Evolutionary conservation across 2,888 invertebrate species (phyloP).

Genomic region (Meliscaeva auricollis): DNA sequence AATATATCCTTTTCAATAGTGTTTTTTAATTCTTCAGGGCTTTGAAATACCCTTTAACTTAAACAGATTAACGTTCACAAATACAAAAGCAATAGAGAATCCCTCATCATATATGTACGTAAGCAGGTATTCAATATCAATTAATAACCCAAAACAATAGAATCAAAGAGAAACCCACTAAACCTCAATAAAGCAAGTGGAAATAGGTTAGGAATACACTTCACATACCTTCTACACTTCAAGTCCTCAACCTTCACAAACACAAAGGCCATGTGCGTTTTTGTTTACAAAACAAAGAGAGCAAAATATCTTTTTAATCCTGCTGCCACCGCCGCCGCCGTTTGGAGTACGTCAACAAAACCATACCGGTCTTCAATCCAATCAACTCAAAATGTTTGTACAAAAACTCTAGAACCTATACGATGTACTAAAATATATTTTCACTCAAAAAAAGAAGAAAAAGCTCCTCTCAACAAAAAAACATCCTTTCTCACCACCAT

Average conservation of each 20-base stretch:
- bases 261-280: constrained; percentile 61
- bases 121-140: too few species aligned
- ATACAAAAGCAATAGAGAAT: too few species aligned
- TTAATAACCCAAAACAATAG: too few species aligned
- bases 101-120: too few species aligned
- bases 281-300: constrained; percentile 67
- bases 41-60: too few species aligned
- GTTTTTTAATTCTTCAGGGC: too few species aligned
- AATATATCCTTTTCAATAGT: too few species aligned
- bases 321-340: too few species aligned
- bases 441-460: constrained; percentile 22
- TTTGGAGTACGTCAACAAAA: neutral
- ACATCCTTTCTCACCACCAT: constrained; percentile 27
- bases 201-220: neutral
- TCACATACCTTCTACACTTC: neutral
- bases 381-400: constrained; percentile 52
- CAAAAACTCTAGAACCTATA: constrained; percentile 28
- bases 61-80: too few species aligned
- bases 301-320: neutral
- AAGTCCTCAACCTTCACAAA: neutral
- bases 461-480: constrained; percentile 19
- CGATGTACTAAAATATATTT: constrained; percentile 47
- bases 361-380: constrained; percentile 10
- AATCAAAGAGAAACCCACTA: too few species aligned
- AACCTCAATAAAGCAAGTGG: too few species aligned